Evolutionary conservation across 1,140 invertebrate genomes (phyloP).

Genomic region (Belonocnema kinseyi): DNA sequence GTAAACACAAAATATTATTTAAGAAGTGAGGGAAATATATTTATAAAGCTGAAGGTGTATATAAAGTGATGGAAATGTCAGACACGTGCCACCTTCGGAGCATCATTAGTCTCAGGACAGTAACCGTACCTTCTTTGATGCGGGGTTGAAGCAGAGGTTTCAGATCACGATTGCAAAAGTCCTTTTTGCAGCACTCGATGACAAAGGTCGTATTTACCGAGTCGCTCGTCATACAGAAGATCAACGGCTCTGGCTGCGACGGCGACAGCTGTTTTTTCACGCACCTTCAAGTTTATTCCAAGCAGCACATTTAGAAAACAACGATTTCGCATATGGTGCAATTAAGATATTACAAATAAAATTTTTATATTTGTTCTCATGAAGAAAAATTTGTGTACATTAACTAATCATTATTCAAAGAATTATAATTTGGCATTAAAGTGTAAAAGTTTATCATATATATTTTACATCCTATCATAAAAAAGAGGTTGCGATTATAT

Average conservation of each 20-base stretch:
- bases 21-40: not conserved
- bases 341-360: not conserved
- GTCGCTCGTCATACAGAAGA: slow-evolving; percentile 75
- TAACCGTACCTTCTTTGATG: slow-evolving; percentile 73
- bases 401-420: too few species aligned
- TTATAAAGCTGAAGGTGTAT: not conserved
- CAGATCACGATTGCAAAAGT: slow-evolving; percentile 80
- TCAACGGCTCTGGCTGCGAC: slow-evolving; percentile 73
- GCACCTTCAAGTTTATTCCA: slow-evolving; percentile 74
- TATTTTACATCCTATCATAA: too few species aligned
- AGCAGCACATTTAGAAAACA: slow-evolving; percentile 65
- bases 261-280: slow-evolving; percentile 71
- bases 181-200: slow-evolving; percentile 82
- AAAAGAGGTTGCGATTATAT: too few species aligned
- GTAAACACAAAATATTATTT: not conserved
- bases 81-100: slow-evolving; percentile 62
- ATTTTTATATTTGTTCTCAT: too few species aligned
- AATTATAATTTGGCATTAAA: too few species aligned
- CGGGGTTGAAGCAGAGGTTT: slow-evolving; percentile 74
- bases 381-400: too few species aligned
- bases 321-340: slow-evolving; percentile 27
- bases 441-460: too few species aligned
- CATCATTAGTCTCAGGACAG: slow-evolving; percentile 60
- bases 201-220: slow-evolving; percentile 77
- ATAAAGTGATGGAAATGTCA: not conserved